Percentiles rank a stretch among this genome's conserved stretches.
Conservation (phyloP, 2,113 vertebrate species). For the Alaudala cheleensis region DNA sequence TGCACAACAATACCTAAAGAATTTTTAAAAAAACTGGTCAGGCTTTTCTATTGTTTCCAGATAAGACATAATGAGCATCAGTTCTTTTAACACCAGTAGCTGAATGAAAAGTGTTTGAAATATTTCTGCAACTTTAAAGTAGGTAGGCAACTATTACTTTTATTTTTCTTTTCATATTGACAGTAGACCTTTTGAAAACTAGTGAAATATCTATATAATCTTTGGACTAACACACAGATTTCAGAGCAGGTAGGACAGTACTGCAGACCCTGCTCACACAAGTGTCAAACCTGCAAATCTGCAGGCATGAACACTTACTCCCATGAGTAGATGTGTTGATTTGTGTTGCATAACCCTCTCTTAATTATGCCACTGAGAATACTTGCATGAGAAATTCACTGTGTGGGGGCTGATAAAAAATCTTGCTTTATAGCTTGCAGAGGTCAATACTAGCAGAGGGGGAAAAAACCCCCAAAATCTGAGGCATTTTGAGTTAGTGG, state of each 20-base stretch:
- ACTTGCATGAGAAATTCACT: neutral
- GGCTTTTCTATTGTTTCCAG: neutral
- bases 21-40: neutral
- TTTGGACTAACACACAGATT: neutral
- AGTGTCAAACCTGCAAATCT: neutral
- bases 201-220: neutral
- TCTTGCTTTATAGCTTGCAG: neutral
- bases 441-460: neutral
- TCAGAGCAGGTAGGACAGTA: neutral
- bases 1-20: neutral
- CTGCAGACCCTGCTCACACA: neutral
- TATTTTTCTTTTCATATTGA: neutral
- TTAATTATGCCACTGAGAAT: constrained; percentile 8
- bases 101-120: neutral
- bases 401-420: neutral
- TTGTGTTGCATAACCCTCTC: constrained; percentile 1
- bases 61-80: neutral
- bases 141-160: neutral
- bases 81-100: neutral
- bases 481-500: neutral
- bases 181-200: neutral
- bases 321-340: neutral
- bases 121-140: neutral
- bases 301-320: neutral
- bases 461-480: neutral